Conservation (phyloP, 92 coral and sea anemone species). For the Pocillopora grandis region DNA sequence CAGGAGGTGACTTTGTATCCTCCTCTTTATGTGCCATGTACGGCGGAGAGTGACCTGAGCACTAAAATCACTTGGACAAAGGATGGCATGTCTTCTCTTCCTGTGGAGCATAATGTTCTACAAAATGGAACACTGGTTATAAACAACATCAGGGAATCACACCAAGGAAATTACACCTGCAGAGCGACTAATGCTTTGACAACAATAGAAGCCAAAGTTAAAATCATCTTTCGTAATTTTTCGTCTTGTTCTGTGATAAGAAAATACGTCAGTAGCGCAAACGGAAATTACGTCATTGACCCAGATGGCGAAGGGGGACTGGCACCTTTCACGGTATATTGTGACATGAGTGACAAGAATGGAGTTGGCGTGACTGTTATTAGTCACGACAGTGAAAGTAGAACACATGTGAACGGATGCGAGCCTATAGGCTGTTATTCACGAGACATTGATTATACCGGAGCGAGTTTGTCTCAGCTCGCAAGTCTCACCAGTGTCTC, state of each 20-base stretch:
- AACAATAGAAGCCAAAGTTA: constrained; percentile 40
- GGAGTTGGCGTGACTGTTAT: constrained; percentile 56
- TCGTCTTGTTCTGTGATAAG: constrained; percentile 40
- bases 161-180: constrained; percentile 54
- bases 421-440: neutral
- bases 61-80: neutral
- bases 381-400: constrained; percentile 64
- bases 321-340: constrained; percentile 43
- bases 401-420: constrained; percentile 13
- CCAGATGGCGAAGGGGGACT: constrained; percentile 52
- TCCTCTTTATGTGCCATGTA: neutral
- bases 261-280: neutral
- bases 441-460: constrained; percentile 39
- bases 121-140: constrained; percentile 47
- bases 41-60: constrained; percentile 2
- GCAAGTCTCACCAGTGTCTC: constrained; percentile 54
- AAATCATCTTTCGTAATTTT: neutral
- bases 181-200: constrained; percentile 42
- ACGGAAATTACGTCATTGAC: constrained; percentile 49
- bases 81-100: neutral
- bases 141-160: neutral
- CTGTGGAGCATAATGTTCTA: neutral
- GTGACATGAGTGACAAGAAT: constrained; percentile 29
- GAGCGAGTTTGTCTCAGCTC: constrained; percentile 56
- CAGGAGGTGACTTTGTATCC: neutral